A percentile compares a stretch with the other conserved stretches of the same genome.
These are phyloP conservation scores for Anguilla megastoma DNA, from an alignment of 2,797 vertebrate genomes.

Conservation along the genomic window DNA sequence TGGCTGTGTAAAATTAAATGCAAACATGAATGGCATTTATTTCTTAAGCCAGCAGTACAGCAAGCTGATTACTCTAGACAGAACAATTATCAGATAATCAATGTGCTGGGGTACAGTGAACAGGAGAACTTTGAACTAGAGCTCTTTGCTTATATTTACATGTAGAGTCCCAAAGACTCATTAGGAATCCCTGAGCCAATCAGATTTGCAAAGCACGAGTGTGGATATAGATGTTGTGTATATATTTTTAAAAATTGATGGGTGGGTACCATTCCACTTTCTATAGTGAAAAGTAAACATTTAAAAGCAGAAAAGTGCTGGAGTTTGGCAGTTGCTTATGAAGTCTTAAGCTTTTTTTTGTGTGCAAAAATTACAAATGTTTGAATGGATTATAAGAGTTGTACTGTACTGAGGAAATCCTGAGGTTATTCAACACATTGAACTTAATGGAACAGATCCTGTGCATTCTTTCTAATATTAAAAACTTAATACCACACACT, in stretches of 20 bases:
- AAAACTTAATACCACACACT: not conserved
- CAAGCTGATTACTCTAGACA: not conserved
- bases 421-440: not conserved
- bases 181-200: not conserved
- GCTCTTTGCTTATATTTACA: not conserved
- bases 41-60: not conserved
- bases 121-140: not conserved
- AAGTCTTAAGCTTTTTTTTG: not conserved
- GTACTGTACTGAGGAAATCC: not conserved
- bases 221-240: not conserved
- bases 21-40: conserved; percentile 16
- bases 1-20: conserved; percentile 8
- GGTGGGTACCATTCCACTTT: not conserved
- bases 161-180: not conserved
- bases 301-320: not conserved
- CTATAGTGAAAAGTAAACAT: not conserved
- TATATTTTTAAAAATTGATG: not conserved
- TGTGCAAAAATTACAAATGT: not conserved
- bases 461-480: not conserved
- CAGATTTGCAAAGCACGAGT: not conserved
- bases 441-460: not conserved
- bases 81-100: not conserved
- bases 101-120: not conserved
- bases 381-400: not conserved
- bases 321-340: not conserved